Evolutionary conservation across 2,888 invertebrate species (phyloP), one percentile per base, ranked within the genome.

Genomic region (Nineta flava): DNA sequence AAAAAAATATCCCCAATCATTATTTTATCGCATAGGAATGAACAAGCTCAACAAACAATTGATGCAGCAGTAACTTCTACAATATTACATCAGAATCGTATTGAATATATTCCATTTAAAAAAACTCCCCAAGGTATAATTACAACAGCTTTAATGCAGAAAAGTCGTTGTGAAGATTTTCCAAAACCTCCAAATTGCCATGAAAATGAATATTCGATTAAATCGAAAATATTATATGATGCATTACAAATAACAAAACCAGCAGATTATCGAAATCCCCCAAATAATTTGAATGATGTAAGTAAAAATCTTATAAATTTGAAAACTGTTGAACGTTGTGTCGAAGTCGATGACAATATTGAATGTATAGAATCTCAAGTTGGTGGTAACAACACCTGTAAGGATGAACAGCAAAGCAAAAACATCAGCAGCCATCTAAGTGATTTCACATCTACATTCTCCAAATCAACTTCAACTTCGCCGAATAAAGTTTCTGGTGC

Each of bases 101-200:
- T 45, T 15, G n/a, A 40, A 47, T 38, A 42, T 42, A 16, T 42
- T 3, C 42, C 48, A 3, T 48, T 48, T 42, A 48, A 48, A 13
- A 15, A 48, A 42, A 48, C 48, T 6, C 48, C 48, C 9, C 32
- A 48, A 48, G 48, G 48, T 9, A 48, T 26, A 15, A 42, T 48
- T 19, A 41, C 41, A 15, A 31, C 42, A 9, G 43, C 48, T 13
- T 42, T 48, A 15, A 31, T 48, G 42, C 42, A 48, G 17, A 13
- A 13, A 16, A 31, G 13, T 16, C 16, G 32, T 5, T 26, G 26
- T 17, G 19, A 17, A 17, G 26, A 38, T 26, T 41, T 48, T 13
- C 42, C 10, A 12, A 43, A 15, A 12, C 2, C 26, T 26, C 26
- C 7, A 26, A 7, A 26, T 6, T 26, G 4, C 4, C 4, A 26